These are phyloP conservation scores for Operophtera brumata DNA, from an alignment of 2,888 invertebrate species.

Conservation along the genomic window DNA sequence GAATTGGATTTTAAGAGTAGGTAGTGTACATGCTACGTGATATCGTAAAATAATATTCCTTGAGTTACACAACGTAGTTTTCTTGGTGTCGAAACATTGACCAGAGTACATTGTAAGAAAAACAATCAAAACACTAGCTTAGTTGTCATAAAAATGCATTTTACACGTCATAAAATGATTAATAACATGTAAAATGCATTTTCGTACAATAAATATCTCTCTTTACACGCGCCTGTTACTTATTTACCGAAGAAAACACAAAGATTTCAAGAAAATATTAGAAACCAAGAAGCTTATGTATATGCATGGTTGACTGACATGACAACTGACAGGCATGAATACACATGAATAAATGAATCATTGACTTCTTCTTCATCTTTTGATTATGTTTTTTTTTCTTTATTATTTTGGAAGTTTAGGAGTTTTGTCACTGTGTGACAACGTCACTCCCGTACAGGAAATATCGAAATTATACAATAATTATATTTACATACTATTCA, in stretches of 20 bases:
- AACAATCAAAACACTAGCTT: not conserved
- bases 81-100: not conserved
- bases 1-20: conserved; percentile 14
- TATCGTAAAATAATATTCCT: conserved; percentile 17
- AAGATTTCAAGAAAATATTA: conserved; percentile 11
- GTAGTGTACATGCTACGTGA: not conserved
- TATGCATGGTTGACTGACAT: no score
- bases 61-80: conserved; percentile 20
- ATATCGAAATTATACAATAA: no score
- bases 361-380: no score
- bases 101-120: not conserved
- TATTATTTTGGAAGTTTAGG: no score
- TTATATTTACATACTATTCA: no score
- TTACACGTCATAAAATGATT: conserved; percentile 12
- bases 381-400: no score
- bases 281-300: no score
- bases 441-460: no score
- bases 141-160: conserved; percentile 16
- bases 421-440: no score
- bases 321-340: no score
- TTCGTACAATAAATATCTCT: conserved; percentile 1
- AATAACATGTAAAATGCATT: conserved; percentile 25
- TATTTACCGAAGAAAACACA: conserved; percentile 13
- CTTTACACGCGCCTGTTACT: conserved; percentile 5
- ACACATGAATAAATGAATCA: no score